Percentiles rank a stretch among this genome's conserved stretches.
Evolutionary conservation across 2,888 invertebrate genomes (phyloP).

Genomic region (Eilema griseolum): DNA sequence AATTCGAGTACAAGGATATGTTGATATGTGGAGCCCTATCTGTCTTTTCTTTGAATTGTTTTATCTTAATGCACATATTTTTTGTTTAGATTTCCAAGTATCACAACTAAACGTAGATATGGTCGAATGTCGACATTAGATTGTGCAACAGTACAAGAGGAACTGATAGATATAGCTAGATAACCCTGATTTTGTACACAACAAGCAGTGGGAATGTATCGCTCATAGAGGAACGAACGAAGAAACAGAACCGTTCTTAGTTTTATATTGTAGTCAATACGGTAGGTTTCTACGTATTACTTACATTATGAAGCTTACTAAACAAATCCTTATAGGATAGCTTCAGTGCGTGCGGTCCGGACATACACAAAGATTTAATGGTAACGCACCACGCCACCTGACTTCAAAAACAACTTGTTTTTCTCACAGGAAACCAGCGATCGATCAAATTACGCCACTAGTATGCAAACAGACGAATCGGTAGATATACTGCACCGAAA

Average conservation of each 20-base stretch:
- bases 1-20: constrained; percentile 21
- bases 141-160: constrained; percentile 19
- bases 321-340: constrained; percentile 45
- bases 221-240: neutral
- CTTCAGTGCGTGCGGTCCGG: constrained; percentile 64
- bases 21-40: constrained; percentile 17
- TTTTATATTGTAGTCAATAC: neutral
- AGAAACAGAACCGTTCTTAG: neutral
- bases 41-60: constrained; percentile 22
- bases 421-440: constrained; percentile 82
- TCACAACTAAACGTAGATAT: constrained; percentile 20
- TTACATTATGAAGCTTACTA: constrained; percentile 27
- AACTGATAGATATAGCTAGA: constrained; percentile 13
- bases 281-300: neutral
- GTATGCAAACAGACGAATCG: constrained; percentile 78
- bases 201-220: neutral
- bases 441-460: constrained; percentile 80
- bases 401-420: constrained; percentile 79
- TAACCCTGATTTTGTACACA: constrained; percentile 8
- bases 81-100: constrained; percentile 20
- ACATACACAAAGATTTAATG: constrained; percentile 69
- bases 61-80: constrained; percentile 24
- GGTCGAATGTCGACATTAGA: constrained; percentile 13
- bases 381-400: constrained; percentile 74
- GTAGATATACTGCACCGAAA: constrained; percentile 71